Evolutionary conservation across 1,140 invertebrate genomes (phyloP).

Genomic region (Lutraria rhynchaena): DNA sequence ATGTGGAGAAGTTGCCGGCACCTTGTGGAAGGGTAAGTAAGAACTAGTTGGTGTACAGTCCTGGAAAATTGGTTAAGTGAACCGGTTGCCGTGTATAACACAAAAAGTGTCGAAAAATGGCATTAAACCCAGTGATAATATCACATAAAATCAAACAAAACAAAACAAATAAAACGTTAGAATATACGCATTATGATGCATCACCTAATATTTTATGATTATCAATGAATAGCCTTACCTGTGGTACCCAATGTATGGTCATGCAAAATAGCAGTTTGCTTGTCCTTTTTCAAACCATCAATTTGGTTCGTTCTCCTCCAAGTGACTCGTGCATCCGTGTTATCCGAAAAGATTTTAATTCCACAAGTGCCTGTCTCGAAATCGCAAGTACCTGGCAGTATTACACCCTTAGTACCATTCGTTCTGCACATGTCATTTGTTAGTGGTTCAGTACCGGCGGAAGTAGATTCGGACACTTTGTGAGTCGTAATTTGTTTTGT

Average conservation of each 20-base stretch:
- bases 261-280: not conserved
- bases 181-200: not conserved
- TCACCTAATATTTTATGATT: not conserved
- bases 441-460: too few species aligned
- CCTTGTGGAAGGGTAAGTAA: too few species aligned
- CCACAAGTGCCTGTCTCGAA: slow-evolving; percentile 33
- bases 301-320: slow-evolving; percentile 13
- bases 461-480: too few species aligned
- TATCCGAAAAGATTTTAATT: slow-evolving; percentile 1
- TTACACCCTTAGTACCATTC: not conserved
- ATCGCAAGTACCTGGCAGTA: slow-evolving; percentile 9
- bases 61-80: too few species aligned
- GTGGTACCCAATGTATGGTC: slow-evolving; percentile 5
- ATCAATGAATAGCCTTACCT: not conserved
- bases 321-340: not conserved
- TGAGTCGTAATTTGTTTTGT: slow-evolving; percentile 5
- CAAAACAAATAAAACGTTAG: not conserved
- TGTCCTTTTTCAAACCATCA: not conserved
- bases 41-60: too few species aligned
- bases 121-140: too few species aligned
- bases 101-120: too few species aligned
- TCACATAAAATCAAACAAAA: too few species aligned
- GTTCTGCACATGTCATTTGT: not conserved
- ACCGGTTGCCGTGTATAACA: too few species aligned
- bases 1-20: too few species aligned